phyloP scores from a whole-genome alignment of 2,888 invertebrate genomes.

The Diaphora mendica region DNA sequence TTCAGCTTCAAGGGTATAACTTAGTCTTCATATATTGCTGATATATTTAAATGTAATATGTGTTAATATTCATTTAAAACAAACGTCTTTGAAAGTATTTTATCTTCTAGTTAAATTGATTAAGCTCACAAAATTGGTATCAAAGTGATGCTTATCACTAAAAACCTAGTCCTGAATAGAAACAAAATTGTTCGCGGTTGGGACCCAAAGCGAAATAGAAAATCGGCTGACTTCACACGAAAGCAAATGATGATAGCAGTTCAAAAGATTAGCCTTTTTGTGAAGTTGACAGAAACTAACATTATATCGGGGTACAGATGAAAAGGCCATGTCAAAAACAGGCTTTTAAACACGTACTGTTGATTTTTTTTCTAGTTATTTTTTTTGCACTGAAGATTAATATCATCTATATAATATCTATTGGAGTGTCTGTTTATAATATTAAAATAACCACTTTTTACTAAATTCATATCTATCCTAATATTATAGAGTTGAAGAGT shows the following conservation, averaged over 20 bases:
- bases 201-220: not conserved
- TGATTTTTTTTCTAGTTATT: too few species aligned
- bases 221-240: slow-evolving; percentile 16
- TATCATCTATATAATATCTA: too few species aligned
- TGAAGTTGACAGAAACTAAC: slow-evolving; percentile 8
- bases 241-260: slow-evolving; percentile 8
- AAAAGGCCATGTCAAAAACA: slow-evolving; percentile 3
- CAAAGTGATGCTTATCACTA: too few species aligned
- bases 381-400: too few species aligned
- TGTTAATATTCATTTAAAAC: not conserved
- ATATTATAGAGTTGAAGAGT: too few species aligned
- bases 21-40: too few species aligned
- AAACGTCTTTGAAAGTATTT: not conserved
- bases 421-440: too few species aligned
- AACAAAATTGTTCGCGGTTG: not conserved
- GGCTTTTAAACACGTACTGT: not conserved
- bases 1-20: not conserved
- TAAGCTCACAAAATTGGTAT: not conserved
- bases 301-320: slow-evolving; percentile 13
- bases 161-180: not conserved
- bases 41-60: too few species aligned
- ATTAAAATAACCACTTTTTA: too few species aligned
- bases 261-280: slow-evolving; percentile 14
- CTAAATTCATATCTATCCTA: too few species aligned
- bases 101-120: not conserved